Base-by-base conservation (phyloP, 1,140 invertebrate genomes). In the Scaptomyza hsui region DNA sequence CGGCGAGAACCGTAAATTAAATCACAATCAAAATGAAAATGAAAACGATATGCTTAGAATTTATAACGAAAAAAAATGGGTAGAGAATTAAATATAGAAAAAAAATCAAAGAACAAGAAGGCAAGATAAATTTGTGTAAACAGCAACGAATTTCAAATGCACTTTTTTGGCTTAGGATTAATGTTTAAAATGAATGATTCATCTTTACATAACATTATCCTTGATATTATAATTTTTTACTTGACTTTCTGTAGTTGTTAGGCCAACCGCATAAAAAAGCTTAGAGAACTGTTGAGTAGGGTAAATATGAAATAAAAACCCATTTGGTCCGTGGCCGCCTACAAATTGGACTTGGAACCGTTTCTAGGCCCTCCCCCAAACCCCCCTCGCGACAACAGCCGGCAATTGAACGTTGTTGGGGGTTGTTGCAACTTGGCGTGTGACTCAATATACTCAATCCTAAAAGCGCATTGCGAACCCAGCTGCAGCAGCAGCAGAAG, bases 1-100 rank as follows among this genome's bases (percentile, higher is more conserved):
- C 60, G 55, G 60, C 70, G 80, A 81, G 82, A 88, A 78, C 82
- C 83, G 83, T 88, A 88, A 88, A 89, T 88, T 88, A 88, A 88
- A 88, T 88, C 82, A 86, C 81, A 70, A 64, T 56, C 49, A 88
- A 82, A 88, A 88, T 78, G 82, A 88, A 82, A 88, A 88, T 78
- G 82, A 82, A 86, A 86, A 86, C 82, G 83, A 88, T 88, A 89
- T 86, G 78, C 59, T 82, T 77, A 86, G 82, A 86, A 86, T 86
- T 86, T 78, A 89, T 82, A 88, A 88, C 78, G 63, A 75, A 85
- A 79, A 80, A 78, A 76, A 73, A 59, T 29, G 6, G 67, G 45
- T 63, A 72, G 49, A 76, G 60, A 47, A 51, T 32, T 55, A 75
- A 68, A 70, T 52, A 63, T n/a, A n/a, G n/a, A n/a, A n/a, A n/a